phyloP scores from a whole-genome alignment of 2,888 invertebrate genomes.

The Sialis fuliginosa region DNA sequence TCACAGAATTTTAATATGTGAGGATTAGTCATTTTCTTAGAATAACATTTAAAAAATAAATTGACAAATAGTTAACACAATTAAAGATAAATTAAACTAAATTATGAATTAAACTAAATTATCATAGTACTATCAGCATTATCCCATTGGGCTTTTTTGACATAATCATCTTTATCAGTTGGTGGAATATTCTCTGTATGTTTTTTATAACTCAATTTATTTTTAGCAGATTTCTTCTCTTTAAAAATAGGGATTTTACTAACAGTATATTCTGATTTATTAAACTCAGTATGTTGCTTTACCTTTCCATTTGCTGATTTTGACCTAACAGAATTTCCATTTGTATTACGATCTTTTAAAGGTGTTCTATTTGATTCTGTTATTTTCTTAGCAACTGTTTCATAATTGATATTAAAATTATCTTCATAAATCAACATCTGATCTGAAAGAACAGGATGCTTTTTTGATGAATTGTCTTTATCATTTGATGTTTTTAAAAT shows the following conservation, averaged over 20 bases:
- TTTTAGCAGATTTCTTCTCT: constrained; percentile 9
- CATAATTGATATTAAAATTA: constrained; percentile 17
- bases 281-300: not conserved
- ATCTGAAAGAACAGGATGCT: too few relatives aligned
- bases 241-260: constrained; percentile 22
- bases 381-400: constrained; percentile 23
- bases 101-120: constrained; percentile 12
- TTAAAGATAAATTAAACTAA: too few relatives aligned
- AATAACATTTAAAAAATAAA: too few relatives aligned
- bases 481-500: too few relatives aligned
- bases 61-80: too few relatives aligned
- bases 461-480: too few relatives aligned
- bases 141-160: constrained; percentile 20
- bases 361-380: constrained; percentile 18
- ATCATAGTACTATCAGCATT: constrained; percentile 20
- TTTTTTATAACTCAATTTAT: constrained; percentile 12
- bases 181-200: constrained; percentile 25
- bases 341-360: constrained; percentile 16
- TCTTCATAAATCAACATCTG: constrained; percentile 38
- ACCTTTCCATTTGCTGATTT: constrained; percentile 15
- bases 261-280: constrained; percentile 9
- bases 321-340: constrained; percentile 10
- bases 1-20: too few relatives aligned
- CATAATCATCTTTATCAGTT: constrained; percentile 11
- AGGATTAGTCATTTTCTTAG: too few relatives aligned